Percentiles rank a stretch among this genome's conserved stretches.
Conservation (phyloP, 2,797 vertebrate species). For the Pipistrellus pygmaeus region DNA sequence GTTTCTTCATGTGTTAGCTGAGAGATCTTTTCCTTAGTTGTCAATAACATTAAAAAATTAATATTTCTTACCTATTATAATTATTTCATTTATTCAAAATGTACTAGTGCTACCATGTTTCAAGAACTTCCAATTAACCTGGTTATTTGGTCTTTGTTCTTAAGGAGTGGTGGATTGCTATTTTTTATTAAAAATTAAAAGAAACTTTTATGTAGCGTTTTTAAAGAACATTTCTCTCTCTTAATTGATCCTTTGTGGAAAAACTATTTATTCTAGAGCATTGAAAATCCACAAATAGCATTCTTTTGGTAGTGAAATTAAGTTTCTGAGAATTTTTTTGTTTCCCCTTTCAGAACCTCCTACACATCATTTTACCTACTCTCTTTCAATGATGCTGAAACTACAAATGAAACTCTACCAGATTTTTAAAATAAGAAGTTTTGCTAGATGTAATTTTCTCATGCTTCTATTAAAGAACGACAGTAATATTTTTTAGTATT, state of each 20-base stretch:
- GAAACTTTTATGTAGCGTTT: background rate
- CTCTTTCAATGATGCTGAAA: slow-evolving; percentile 41
- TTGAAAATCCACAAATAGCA: slow-evolving; percentile 2
- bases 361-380: slow-evolving; percentile 38
- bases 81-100: slow-evolving; percentile 57
- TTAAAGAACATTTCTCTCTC: slow-evolving; percentile 58
- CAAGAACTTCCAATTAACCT: background rate
- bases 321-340: slow-evolving; percentile 33
- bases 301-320: slow-evolving; percentile 63
- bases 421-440: slow-evolving; percentile 60
- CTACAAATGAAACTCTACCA: slow-evolving; percentile 39
- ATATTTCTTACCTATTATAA: slow-evolving; percentile 40
- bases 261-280: slow-evolving; percentile 50
- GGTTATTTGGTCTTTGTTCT: slow-evolving; percentile 37
- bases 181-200: slow-evolving; percentile 39
- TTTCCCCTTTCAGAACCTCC: slow-evolving; percentile 38
- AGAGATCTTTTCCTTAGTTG: slow-evolving; percentile 26
- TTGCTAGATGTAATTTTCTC: slow-evolving; percentile 59
- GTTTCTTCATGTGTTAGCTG: background rate
- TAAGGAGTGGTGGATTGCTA: background rate
- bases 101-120: background rate
- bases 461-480: slow-evolving; percentile 47
- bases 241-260: slow-evolving; percentile 59
- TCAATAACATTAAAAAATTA: slow-evolving; percentile 42
- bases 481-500: slow-evolving; percentile 49